phyloP scores from a whole-genome alignment of 2,797 vertebrate genomes.

The Sylvia borin region DNA sequence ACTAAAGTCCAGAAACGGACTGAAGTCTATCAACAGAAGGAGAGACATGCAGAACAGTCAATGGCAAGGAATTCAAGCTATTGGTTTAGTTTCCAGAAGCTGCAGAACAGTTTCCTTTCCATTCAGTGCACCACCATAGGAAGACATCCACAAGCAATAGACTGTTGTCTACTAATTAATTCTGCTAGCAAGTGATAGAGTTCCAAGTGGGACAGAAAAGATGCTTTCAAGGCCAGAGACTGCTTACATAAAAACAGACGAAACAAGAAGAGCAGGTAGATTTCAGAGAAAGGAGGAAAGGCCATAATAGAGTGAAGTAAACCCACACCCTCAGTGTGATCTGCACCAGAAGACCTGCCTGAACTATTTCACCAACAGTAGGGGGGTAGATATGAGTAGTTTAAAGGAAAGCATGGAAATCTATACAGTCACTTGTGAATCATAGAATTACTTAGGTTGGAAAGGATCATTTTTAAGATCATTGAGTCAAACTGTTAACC shows the following conservation, averaged over 20 bases:
- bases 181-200: neutral
- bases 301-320: neutral
- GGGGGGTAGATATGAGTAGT: neutral
- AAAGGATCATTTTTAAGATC: neutral
- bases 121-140: neutral
- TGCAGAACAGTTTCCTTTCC: neutral
- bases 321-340: fast-evolving
- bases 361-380: neutral
- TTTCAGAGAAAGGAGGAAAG: neutral
- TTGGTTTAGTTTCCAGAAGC: neutral
- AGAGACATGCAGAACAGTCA: neutral
- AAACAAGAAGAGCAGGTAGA: neutral
- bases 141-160: neutral
- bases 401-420: neutral
- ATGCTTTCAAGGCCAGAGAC: neutral
- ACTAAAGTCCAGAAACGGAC: neutral
- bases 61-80: neutral
- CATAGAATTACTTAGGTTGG: neutral
- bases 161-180: neutral
- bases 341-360: neutral
- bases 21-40: neutral
- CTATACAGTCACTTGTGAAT: neutral
- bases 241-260: neutral
- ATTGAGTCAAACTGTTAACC: neutral
- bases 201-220: neutral